Evolutionary conservation across 2,113 vertebrate species (phyloP).

Genomic region (Helogale parvula): DNA sequence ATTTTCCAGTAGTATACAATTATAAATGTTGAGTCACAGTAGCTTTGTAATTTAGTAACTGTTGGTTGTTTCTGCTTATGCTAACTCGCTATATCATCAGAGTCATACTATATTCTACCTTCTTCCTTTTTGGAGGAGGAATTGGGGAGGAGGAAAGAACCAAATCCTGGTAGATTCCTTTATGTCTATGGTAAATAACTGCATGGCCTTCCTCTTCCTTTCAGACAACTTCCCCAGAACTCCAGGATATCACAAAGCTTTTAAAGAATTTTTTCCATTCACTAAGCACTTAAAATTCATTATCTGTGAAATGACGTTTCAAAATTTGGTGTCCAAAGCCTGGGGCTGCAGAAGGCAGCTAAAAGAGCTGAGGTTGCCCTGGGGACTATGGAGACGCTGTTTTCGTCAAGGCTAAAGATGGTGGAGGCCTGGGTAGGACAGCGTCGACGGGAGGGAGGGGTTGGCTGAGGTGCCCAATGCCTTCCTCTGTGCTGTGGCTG

Average conservation of each 20-base stretch:
- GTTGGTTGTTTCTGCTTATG: background rate
- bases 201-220: background rate
- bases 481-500: background rate
- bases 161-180: background rate
- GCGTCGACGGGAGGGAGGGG: too few species aligned
- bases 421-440: too few species aligned
- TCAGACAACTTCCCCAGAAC: background rate
- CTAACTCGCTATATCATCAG: background rate
- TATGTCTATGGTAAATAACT: background rate
- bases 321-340: background rate
- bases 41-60: background rate
- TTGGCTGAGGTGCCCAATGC: too few species aligned
- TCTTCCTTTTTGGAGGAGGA: background rate
- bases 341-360: background rate
- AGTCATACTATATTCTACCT: background rate
- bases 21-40: background rate
- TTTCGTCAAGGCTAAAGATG: background rate
- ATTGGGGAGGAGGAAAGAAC: too few species aligned
- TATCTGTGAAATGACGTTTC: background rate
- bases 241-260: background rate
- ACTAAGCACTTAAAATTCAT: background rate
- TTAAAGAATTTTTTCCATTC: background rate
- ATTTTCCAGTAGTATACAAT: background rate
- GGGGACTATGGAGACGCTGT: background rate
- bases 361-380: too few species aligned